A percentile compares a stretch with the other conserved stretches of the same genome.
Conservation (phyloP, 2,888 invertebrate species). For the Ornithoptera alexandrae region DNA sequence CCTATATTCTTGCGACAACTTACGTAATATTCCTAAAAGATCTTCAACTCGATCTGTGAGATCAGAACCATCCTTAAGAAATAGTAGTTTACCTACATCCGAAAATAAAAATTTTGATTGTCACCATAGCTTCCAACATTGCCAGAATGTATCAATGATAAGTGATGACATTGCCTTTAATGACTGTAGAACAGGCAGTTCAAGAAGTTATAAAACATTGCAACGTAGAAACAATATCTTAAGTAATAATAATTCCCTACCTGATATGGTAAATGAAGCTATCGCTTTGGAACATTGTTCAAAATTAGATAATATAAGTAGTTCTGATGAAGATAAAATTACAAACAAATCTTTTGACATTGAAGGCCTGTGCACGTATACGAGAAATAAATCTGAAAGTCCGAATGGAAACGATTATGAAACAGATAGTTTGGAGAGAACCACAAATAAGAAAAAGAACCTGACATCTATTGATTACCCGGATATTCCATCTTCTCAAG, state of each 20-base stretch:
- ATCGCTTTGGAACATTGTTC: conserved; percentile 77
- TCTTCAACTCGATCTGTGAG: conserved; percentile 63
- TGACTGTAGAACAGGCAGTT: conserved; percentile 49
- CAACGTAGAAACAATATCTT: conserved; percentile 48
- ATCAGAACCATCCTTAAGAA: conserved; percentile 67
- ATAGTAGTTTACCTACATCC: conserved; percentile 67
- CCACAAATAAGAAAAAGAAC: conserved; percentile 72
- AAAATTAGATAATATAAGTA: conserved; percentile 63
- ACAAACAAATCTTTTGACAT: conserved; percentile 43
- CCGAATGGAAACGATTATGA: conserved; percentile 83
- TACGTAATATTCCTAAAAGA: conserved; percentile 47
- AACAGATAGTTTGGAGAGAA: conserved; percentile 86
- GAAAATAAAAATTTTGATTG: conserved; percentile 53
- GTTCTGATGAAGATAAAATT: conserved; percentile 71
- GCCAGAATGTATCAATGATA: conserved; percentile 55
- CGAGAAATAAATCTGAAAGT: conserved; percentile 57
- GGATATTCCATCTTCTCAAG: conserved; percentile 84
- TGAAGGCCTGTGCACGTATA: conserved; percentile 49
- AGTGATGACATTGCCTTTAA: conserved; percentile 59
- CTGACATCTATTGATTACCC: conserved; percentile 82
- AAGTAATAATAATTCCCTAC: conserved; percentile 65
- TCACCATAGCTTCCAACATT: conserved; percentile 47
- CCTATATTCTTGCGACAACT: conserved; percentile 51
- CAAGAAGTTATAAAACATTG: conserved; percentile 43
- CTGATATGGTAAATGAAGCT: conserved; percentile 85